Percentiles rank a stretch among this genome's conserved stretches.
phyloP scores from a whole-genome alignment of 2,797 vertebrate species.

The Diceros bicornis region DNA sequence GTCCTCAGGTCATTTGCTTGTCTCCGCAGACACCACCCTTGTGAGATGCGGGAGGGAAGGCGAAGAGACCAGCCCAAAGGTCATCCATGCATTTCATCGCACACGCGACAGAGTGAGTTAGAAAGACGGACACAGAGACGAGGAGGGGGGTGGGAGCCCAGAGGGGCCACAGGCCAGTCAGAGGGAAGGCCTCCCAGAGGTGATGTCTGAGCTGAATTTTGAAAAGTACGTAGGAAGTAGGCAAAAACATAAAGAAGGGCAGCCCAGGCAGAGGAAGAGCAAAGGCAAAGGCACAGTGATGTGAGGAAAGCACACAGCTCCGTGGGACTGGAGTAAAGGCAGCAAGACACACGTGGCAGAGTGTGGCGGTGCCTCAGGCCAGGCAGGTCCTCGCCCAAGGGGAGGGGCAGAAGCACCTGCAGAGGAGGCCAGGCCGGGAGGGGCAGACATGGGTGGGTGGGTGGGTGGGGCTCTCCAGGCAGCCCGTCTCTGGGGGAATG shows the following conservation, averaged over 20 bases:
- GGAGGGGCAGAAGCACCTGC: not conserved
- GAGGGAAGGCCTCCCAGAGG: not conserved
- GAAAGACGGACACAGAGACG: not conserved
- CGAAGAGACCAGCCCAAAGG: not conserved
- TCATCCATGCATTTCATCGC: not conserved
- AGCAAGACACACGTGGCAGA: not conserved
- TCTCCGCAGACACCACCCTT: not conserved
- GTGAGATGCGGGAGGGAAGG: accelerated
- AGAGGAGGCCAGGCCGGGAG: not conserved
- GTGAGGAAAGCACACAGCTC: not conserved
- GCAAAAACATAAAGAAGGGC: not conserved
- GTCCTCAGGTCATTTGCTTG: not conserved
- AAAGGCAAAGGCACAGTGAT: not conserved
- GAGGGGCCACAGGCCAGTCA: not conserved
- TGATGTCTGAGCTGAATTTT: not conserved
- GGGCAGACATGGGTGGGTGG: not conserved
- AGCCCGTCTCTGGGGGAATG: not conserved
- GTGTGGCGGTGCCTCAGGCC: not conserved
- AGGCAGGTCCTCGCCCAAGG: not conserved
- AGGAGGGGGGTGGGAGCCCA: not conserved
- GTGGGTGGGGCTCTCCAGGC: not conserved
- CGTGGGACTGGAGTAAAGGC: not conserved
- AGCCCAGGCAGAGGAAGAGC: not conserved
- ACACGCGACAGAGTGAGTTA: not conserved
- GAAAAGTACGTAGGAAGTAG: not conserved